Percentiles rank a stretch among this genome's conserved stretches.
phyloP scores from a whole-genome alignment of 2,113 vertebrate genomes.

The Tachuris rubrigastra region DNA sequence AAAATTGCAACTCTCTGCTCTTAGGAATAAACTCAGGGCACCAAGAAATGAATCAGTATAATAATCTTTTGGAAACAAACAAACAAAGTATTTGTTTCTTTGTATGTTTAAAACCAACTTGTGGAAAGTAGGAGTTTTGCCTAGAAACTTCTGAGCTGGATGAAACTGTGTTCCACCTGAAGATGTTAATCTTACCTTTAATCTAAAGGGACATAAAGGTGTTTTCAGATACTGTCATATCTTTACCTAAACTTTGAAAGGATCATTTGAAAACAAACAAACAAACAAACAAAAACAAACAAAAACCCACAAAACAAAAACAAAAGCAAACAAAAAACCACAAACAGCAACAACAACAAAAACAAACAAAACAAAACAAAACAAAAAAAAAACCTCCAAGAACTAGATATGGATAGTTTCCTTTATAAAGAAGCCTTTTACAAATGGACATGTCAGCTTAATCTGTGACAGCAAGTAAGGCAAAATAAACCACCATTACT shows the following conservation, averaged over 20 bases:
- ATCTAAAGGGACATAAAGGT: not conserved
- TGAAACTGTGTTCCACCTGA: not conserved
- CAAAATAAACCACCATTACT: not conserved
- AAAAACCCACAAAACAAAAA: too few species aligned
- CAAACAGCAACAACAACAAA: too few species aligned
- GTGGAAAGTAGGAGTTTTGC: not conserved
- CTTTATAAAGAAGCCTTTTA: not conserved
- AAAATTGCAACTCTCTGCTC: not conserved
- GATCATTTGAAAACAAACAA: not conserved
- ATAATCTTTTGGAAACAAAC: not conserved
- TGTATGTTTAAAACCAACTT: not conserved
- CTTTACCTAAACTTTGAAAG: not conserved
- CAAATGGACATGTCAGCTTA: not conserved
- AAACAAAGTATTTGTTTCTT: not conserved
- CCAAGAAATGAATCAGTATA: not conserved
- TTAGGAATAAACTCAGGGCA: not conserved
- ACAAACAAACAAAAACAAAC: too few species aligned
- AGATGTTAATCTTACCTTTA: not conserved
- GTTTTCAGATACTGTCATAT: not conserved
- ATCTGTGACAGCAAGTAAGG: not conserved
- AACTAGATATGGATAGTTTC: not conserved
- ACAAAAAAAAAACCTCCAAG: not conserved
- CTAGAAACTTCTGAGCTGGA: not conserved
- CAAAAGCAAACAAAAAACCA: too few species aligned
- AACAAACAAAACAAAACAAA: too few species aligned